A percentile compares a stretch with the other conserved stretches of the same genome.
Evolutionary conservation across 35 echinoderm and acorn worm species (phyloP).

Genomic region (Patiria miniata): DNA sequence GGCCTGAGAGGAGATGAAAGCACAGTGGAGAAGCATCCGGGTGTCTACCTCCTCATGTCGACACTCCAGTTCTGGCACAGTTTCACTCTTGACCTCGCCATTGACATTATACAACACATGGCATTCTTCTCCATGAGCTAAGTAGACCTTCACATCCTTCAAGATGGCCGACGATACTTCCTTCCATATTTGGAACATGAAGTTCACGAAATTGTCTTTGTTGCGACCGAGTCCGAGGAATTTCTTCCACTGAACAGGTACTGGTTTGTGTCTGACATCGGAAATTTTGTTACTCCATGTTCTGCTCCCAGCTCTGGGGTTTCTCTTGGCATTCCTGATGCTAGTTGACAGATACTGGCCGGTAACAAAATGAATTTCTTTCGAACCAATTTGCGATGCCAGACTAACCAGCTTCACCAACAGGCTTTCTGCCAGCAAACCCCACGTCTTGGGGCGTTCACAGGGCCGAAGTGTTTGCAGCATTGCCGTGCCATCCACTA

Average conservation of each 20-base stretch:
- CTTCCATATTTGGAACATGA: too few species aligned
- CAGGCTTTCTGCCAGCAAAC: background rate
- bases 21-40: background rate
- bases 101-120: background rate
- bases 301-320: background rate
- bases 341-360: too few species aligned
- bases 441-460: too few species aligned
- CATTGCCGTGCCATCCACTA: too few species aligned
- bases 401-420: background rate
- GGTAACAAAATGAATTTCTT: too few species aligned
- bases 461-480: too few species aligned
- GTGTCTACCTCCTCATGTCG: slow-evolving; percentile 31
- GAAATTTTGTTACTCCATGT: background rate
- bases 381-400: background rate
- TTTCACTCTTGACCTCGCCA: background rate
- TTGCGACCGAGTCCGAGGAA: too few species aligned
- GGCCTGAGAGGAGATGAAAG: background rate
- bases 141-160: background rate
- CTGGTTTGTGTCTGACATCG: too few species aligned
- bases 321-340: background rate
- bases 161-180: too few species aligned
- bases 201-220: too few species aligned
- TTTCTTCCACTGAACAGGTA: too few species aligned
- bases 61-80: background rate
- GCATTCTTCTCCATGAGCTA: slow-evolving; percentile 40